Evolutionary conservation across 53 echinoderm and acorn worm genomes (phyloP).

Genomic region (Arbacia lixula): DNA sequence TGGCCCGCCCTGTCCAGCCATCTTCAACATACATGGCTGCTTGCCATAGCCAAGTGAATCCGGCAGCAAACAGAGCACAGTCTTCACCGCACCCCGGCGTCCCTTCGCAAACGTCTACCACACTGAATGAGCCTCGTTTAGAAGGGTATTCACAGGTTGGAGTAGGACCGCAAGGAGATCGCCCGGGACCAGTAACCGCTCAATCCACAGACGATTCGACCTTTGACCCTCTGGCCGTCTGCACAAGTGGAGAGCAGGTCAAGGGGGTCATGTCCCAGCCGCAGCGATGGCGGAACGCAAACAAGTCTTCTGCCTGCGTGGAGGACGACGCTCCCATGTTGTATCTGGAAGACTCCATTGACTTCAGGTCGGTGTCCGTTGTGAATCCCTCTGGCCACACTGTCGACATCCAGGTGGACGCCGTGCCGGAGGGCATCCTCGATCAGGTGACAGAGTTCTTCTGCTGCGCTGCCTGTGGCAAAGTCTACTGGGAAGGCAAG

Average conservation of each 20-base stretch:
- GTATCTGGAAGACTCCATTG: conserved; percentile 8
- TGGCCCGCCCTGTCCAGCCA: not conserved
- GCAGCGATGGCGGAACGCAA: not conserved
- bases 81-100: not conserved
- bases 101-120: not conserved
- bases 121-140: too few species aligned
- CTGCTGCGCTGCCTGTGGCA: conserved; percentile 84
- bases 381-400: too few species aligned
- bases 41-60: not conserved
- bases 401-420: conserved; percentile 62
- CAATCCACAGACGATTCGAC: not conserved
- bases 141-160: too few species aligned
- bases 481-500: conserved; percentile 93
- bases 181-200: too few species aligned
- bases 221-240: conserved; percentile 26
- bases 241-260: not conserved
- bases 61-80: not conserved
- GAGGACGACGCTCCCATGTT: not conserved
- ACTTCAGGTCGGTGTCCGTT: conserved; percentile 57
- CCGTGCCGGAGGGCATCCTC: conserved; percentile 67
- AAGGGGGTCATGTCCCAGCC: too few species aligned
- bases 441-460: conserved; percentile 69
- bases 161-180: too few species aligned
- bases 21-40: not conserved
- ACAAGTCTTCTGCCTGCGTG: not conserved